These are phyloP conservation scores for Vidua macroura DNA, from an alignment of 2,113 vertebrate species.

Conservation along the genomic window DNA sequence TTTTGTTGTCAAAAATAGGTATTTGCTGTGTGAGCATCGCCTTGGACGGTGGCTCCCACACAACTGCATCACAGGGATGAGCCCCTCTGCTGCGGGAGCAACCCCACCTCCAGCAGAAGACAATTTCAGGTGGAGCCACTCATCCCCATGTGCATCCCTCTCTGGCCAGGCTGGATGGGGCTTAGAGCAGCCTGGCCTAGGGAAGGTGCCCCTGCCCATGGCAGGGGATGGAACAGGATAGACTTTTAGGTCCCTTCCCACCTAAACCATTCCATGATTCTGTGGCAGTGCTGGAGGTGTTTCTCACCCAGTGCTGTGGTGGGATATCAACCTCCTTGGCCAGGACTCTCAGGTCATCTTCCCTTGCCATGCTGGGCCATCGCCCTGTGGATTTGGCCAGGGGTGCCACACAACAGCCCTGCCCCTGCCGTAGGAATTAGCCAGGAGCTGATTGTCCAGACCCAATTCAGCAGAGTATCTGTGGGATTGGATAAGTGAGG, in stretches of 20 bases:
- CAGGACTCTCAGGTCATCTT: not conserved
- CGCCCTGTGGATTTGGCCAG: not conserved
- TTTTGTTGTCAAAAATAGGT: not conserved
- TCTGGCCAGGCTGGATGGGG: not conserved
- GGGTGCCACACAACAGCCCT: not conserved
- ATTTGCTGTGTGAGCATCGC: not conserved
- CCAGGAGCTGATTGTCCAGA: not conserved
- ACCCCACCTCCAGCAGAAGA: not conserved
- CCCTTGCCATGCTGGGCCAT: rapidly evolving
- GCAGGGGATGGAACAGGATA: not conserved
- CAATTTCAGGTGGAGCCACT: not conserved
- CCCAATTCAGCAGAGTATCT: not conserved
- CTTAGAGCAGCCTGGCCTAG: not conserved
- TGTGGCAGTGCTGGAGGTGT: not conserved
- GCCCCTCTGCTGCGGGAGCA: not conserved
- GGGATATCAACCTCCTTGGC: not conserved
- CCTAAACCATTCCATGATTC: not conserved
- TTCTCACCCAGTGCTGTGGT: not conserved
- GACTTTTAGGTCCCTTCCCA: not conserved
- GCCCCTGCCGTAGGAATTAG: not conserved
- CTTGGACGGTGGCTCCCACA: not conserved
- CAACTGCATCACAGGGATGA: rapidly evolving
- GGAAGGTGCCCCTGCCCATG: not conserved
- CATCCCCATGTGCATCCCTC: rapidly evolving
- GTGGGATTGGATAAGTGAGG: not conserved